These are phyloP conservation scores for Chunga burmeisteri DNA, from an alignment of 2,113 vertebrate species.

Conservation along the genomic window DNA sequence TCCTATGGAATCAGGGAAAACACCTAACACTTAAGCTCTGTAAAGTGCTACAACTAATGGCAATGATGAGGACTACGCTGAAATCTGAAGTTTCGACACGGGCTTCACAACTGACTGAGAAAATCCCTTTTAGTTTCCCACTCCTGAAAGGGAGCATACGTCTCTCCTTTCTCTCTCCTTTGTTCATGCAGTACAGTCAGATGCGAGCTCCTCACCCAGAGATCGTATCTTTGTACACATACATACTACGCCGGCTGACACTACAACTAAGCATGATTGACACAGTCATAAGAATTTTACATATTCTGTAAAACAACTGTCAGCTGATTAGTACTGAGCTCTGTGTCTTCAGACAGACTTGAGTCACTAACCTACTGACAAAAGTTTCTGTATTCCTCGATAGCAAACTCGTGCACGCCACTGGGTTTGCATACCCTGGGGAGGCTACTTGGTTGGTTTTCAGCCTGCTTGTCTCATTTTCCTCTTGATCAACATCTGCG, in stretches of 20 bases:
- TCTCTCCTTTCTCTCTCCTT: neutral
- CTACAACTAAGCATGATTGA: conserved; percentile 12
- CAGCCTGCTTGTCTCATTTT: neutral
- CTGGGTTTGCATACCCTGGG: neutral
- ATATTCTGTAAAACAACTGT: neutral
- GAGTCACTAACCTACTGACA: neutral
- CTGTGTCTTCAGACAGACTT: neutral
- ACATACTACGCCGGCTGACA: neutral
- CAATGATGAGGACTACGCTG: neutral
- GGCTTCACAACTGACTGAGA: neutral
- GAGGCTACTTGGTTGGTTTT: neutral
- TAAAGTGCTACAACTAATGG: neutral
- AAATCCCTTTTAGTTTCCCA: neutral
- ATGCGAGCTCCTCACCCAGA: neutral
- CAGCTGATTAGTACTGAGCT: neutral
- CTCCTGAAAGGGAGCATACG: neutral
- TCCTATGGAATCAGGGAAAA: neutral
- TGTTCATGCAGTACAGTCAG: neutral
- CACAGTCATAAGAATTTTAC: neutral
- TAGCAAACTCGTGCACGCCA: neutral
- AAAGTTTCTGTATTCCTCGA: neutral
- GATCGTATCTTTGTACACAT: neutral
- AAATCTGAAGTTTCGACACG: neutral
- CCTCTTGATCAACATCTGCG: neutral
- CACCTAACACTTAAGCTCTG: neutral